Percentiles rank a stretch among this genome's conserved stretches.
phyloP scores from a whole-genome alignment of 53 echinoderm and acorn worm genomes.

The Antedon mediterranea region DNA sequence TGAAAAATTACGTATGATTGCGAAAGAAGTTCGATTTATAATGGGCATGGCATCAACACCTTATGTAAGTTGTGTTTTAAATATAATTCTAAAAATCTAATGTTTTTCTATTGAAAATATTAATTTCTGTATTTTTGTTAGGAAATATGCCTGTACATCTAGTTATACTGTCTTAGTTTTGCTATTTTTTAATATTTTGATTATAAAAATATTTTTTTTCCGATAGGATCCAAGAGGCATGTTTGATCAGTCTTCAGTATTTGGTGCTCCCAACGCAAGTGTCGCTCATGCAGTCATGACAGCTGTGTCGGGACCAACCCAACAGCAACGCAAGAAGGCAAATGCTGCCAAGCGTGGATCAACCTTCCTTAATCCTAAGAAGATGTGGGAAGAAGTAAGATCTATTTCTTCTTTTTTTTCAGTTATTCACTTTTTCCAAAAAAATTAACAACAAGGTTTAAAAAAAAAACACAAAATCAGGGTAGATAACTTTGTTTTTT shows the following conservation, averaged over 20 bases:
- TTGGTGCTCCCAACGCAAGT: slow-evolving; percentile 38
- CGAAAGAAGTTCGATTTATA: slow-evolving; percentile 81
- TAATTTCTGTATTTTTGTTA: too few relatives aligned
- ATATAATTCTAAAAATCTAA: too few relatives aligned
- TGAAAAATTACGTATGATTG: slow-evolving; percentile 93
- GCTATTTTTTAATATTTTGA: too few relatives aligned
- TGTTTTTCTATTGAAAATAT: background rate
- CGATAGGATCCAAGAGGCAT: slow-evolving; percentile 48
- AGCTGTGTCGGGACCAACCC: background rate
- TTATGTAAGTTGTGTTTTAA: slow-evolving; percentile 47
- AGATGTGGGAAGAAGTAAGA: slow-evolving; percentile 98
- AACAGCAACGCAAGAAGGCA: background rate
- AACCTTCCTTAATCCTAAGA: slow-evolving; percentile 83
- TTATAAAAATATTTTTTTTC: background rate
- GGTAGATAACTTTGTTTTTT: too few relatives aligned
- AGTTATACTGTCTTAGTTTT: too few relatives aligned
- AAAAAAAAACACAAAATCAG: too few relatives aligned
- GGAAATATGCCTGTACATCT: too few relatives aligned
- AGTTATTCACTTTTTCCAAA: slow-evolving; percentile 4
- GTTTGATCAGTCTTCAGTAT: slow-evolving; percentile 18
- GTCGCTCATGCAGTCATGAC: slow-evolving; percentile 11
- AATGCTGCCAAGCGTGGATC: slow-evolving; percentile 31
- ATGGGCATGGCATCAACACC: slow-evolving; percentile 68
- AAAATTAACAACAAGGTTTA: too few relatives aligned
- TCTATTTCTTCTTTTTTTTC: background rate